A percentile compares a stretch with the other conserved stretches of the same genome.
phyloP scores from a whole-genome alignment of 2,888 invertebrate genomes.

The Julus scandinavius region DNA sequence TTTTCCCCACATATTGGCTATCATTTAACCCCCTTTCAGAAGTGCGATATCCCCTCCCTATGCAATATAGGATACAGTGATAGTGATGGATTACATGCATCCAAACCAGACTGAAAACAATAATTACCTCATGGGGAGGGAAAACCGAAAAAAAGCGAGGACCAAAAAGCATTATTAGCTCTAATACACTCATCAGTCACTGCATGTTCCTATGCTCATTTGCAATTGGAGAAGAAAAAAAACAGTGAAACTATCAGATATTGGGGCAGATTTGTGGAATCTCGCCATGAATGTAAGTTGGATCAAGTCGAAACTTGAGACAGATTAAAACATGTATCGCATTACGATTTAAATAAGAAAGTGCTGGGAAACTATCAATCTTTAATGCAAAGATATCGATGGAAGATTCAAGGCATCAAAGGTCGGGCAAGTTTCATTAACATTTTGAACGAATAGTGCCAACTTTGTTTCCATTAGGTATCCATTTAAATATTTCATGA shows the following conservation, averaged over 20 bases:
- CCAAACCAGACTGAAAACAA: constrained; percentile 36
- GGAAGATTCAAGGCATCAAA: not conserved
- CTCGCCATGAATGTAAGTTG: not conserved
- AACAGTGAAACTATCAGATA: not conserved
- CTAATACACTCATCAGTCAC: constrained; percentile 45
- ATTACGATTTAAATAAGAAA: constrained; percentile 41
- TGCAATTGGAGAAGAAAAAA: constrained; percentile 23
- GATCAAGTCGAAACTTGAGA: not conserved
- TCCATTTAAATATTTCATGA: not conserved
- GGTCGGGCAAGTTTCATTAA: not conserved
- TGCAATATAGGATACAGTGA: constrained; percentile 5
- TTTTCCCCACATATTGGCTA: constrained; percentile 44
- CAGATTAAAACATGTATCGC: constrained; percentile 14
- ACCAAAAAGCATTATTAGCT: constrained; percentile 46
- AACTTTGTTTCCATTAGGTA: not conserved
- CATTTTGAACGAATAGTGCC: constrained; percentile 38
- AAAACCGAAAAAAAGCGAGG: constrained; percentile 5
- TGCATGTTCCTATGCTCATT: constrained; percentile 10
- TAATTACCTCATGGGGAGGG: constrained; percentile 43
- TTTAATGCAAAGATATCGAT: not conserved
- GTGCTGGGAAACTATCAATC: constrained; percentile 12
- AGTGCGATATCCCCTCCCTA: constrained; percentile 26
- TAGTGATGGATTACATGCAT: constrained; percentile 45
- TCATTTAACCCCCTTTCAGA: constrained; percentile 6
- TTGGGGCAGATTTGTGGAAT: not conserved